Base-by-base conservation (phyloP, 2,797 vertebrate species). In the Urophycis tenuis region DNA sequence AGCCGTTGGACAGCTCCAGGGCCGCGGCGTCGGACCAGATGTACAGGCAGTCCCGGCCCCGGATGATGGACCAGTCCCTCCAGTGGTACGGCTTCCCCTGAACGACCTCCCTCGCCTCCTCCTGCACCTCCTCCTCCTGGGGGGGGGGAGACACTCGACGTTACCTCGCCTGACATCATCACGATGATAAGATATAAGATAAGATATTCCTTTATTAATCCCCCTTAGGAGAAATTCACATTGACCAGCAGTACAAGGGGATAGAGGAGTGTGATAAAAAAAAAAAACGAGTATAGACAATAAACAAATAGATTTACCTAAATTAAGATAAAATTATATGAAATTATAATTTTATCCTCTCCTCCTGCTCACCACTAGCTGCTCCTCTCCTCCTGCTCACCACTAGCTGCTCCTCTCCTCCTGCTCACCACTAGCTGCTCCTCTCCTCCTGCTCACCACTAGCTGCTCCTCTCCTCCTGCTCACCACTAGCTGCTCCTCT, bases 11-110 rank as follows among this genome's bases (percentile, higher is more conserved):
- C 11, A 99, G 93, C 82, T 99, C 98, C 41, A 99, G 93, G 19
- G 98, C 98, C 11, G 98, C 98, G 22, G 98, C 97, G 81, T 99
- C 98, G 0, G 97, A 99, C 98, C 97, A 99, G 86, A 99, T 98
- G 87, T 99, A 99, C 36, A 99, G 92, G 81, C 98, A 99, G 89
- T 99, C 98, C 69, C 98, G 90, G 81, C 98, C 98, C 30, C 98
- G 90, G 85, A 99, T 99, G 87, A 99, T 94, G 80, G 98, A 99
- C 98, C 98, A 99, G 87, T 99, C 98, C 90, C 96, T 95, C 98
- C 98, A 99, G 88, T 99, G 98, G 85, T 98, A 99, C 0, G 98
- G 98, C 90, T 97, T 98, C 75, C 97, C 96, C 90, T 99, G 98
- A 82, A 98, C 96, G 75, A 99, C 87, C 86, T 99, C 98, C 91